These are phyloP conservation scores for Sphaerophoria rueppellii DNA, from an alignment of 2,888 invertebrate genomes.

Conservation along the genomic window DNA sequence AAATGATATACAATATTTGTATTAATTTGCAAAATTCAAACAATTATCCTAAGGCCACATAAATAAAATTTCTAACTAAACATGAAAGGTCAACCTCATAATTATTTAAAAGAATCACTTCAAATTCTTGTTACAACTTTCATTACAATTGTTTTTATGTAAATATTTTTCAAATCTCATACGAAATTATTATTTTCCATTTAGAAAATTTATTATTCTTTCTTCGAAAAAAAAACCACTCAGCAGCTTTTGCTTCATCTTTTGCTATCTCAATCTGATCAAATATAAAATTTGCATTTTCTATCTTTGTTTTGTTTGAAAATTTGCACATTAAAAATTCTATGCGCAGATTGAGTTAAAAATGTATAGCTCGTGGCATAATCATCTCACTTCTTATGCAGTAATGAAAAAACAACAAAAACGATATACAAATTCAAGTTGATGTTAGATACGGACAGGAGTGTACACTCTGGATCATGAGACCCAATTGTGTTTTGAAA, in stretches of 20 bases:
- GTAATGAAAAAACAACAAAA: neutral
- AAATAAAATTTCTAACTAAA: too few species aligned
- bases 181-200: too few species aligned
- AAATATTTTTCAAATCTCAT: too few species aligned
- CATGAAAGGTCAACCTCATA: too few species aligned
- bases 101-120: too few species aligned
- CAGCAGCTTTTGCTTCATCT: neutral
- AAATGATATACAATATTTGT: too few species aligned
- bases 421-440: neutral
- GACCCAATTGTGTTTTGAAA: neutral
- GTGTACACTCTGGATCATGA: neutral
- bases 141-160: too few species aligned
- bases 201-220: too few species aligned
- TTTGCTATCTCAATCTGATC: neutral
- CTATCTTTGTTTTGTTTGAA: neutral
- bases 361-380: neutral
- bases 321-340: neutral
- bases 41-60: too few species aligned
- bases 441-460: neutral
- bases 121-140: too few species aligned
- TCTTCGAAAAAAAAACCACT: neutral
- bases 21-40: too few species aligned
- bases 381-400: constrained; percentile 21
- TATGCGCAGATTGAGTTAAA: neutral
- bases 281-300: neutral